Evolutionary conservation across 2,888 invertebrate species (phyloP), one percentile per base, ranked within the genome.

Genomic region (Lysandra coridon): DNA sequence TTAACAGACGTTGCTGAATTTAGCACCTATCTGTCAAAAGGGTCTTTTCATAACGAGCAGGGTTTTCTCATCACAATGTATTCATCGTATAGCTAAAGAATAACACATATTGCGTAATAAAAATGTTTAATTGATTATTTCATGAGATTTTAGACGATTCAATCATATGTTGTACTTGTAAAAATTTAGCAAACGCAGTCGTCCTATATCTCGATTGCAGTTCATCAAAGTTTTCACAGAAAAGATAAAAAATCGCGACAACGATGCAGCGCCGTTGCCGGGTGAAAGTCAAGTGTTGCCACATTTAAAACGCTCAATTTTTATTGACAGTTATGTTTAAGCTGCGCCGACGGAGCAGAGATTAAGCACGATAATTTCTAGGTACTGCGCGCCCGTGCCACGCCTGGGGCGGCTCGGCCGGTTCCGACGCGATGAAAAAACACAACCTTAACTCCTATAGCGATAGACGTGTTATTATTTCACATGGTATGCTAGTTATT

Each of bases 311-410:
- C 80, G 78, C 78, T 80, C 80, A 81, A 81, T 82, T 81, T 82
- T 84, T 83, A 83, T 83, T 83, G 82, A 84, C 82, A 82, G 82
- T 83, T 82, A 83, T 81, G 82, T 83, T 80, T 79, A 89, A 88
- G 86, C 83, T 83, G 84, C 86, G 84, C 85, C 85, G 85, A 84
- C 84, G 85, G 85, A 86, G 86, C 85, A 87, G 85, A 86, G 86
- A 84, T 83, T 84, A 83, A 79, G 74, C 74, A 79, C 81, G 85
- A 84, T 86, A 88, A 88, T 88, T 88, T 87, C 90, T 90, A 90
- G 90, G 85, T 88, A 85, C 85, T 86, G 86, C 83, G 79, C 85
- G 90, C 90, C 88, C 90, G 90, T 90, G 90, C 90, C 90, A 90
- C 82, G 90, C 90, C 90, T 81, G 86, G 80, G 90, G 90, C 90